Percentiles rank a stretch among this genome's conserved stretches.
These are phyloP conservation scores for Rousettus leschenaultii DNA, from an alignment of 2,113 vertebrate genomes.

Conservation along the genomic window DNA sequence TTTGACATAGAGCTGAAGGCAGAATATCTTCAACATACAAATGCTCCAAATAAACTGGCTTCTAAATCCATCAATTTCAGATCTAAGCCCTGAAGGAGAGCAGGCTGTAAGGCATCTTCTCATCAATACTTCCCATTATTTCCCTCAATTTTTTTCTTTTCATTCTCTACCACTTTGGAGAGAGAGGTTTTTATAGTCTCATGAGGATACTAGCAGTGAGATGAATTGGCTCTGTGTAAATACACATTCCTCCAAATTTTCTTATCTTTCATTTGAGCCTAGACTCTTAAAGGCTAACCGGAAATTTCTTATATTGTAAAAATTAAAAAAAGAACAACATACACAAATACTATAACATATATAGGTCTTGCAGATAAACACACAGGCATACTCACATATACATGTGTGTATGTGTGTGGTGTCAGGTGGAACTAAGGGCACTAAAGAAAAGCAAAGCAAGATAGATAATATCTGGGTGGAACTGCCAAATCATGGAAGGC, in stretches of 20 bases:
- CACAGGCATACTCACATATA: fast-evolving
- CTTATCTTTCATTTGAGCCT: neutral
- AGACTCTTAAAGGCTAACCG: neutral
- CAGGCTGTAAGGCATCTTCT: fast-evolving
- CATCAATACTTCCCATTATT: fast-evolving
- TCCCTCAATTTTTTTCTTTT: neutral
- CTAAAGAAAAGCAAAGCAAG: neutral
- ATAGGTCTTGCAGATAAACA: neutral
- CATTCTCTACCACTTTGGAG: neutral
- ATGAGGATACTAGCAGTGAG: no score
- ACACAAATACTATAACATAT: neutral
- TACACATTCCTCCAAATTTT: neutral
- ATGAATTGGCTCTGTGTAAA: neutral
- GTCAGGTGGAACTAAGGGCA: fast-evolving
- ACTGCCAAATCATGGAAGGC: neutral
- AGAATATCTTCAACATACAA: neutral
- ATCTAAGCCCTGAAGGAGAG: no score
- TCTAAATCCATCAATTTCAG: neutral
- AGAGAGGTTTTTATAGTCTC: neutral
- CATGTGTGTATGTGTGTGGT: neutral
- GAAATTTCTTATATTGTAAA: neutral
- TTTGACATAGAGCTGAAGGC: neutral
- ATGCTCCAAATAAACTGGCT: neutral
- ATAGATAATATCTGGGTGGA: fast-evolving
- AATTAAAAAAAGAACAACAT: neutral